Percentiles rank a stretch among this genome's conserved stretches.
phyloP scores from a whole-genome alignment of 2,797 vertebrate species.

The Dromococcyx pavoninus region DNA sequence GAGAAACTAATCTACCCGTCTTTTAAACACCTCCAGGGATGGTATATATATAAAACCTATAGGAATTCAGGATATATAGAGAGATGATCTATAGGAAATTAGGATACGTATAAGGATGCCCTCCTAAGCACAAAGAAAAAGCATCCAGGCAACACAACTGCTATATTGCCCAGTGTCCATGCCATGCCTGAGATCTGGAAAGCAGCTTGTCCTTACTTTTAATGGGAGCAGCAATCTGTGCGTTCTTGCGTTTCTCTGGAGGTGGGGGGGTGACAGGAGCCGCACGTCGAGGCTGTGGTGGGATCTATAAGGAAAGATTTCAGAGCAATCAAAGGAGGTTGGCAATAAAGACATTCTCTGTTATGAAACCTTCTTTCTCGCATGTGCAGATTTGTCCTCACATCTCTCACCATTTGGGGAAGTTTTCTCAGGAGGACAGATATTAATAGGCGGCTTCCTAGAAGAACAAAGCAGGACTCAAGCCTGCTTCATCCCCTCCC shows the following conservation, averaged over 20 bases:
- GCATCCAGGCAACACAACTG: not conserved
- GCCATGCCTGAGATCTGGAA: rapidly evolving
- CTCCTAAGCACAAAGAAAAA: not conserved
- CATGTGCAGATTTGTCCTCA: not conserved
- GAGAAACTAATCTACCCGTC: too few relatives aligned
- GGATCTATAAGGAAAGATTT: constrained; percentile 79
- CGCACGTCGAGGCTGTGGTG: constrained; percentile 84
- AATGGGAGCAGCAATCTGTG: constrained; percentile 48
- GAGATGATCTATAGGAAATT: not conserved
- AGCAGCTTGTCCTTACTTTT: constrained; percentile 74
- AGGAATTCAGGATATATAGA: not conserved
- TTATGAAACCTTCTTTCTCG: not conserved
- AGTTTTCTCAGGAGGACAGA: constrained; percentile 38
- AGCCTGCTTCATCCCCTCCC: constrained; percentile 36
- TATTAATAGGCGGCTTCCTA: constrained; percentile 19
- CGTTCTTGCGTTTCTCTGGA: constrained; percentile 86
- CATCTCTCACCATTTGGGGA: not conserved
- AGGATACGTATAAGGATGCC: not conserved
- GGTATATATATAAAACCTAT: not conserved
- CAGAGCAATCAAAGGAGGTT: constrained; percentile 45
- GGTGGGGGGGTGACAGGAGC: constrained; percentile 90
- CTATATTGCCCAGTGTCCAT: rapidly evolving
- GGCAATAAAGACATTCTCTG: not conserved
- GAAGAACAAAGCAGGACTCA: constrained; percentile 55
- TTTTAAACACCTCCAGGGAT: too few relatives aligned